Evolutionary conservation across 1,140 invertebrate genomes (phyloP).

Genomic region (Ceratosolen solmsi): DNA sequence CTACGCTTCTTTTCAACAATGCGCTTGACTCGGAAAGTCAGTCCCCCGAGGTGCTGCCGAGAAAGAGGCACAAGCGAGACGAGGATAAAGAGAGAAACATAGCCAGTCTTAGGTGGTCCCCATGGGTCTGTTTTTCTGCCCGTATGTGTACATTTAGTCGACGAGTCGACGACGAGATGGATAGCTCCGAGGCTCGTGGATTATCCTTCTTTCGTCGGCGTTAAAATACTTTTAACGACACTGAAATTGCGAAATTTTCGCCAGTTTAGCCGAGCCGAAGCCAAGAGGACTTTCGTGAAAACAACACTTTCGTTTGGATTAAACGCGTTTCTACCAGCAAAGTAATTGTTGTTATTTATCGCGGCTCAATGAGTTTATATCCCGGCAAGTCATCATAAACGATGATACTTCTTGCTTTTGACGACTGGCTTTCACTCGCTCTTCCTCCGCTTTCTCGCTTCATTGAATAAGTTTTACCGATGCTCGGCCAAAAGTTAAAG

Average conservation of each 20-base stretch:
- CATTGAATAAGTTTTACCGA: conserved; percentile 6
- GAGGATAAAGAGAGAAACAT: not conserved
- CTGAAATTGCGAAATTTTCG: conserved; percentile 34
- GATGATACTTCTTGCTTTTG: not conserved
- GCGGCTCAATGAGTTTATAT: not conserved
- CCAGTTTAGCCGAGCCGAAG: not conserved
- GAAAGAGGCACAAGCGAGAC: not conserved
- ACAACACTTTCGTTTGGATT: conserved; percentile 21
- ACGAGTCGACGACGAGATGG: conserved; percentile 12
- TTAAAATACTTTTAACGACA: conserved; percentile 38
- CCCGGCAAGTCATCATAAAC: not conserved
- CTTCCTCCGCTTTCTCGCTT: not conserved
- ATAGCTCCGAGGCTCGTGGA: conserved; percentile 12
- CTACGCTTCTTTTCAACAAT: not conserved
- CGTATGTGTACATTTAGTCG: not conserved
- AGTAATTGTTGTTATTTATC: conserved; percentile 33
- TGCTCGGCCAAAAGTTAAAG: not conserved
- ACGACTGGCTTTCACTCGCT: conserved; percentile 5
- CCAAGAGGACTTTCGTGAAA: not conserved
- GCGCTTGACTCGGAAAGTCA: conserved; percentile 16
- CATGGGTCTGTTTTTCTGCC: not conserved
- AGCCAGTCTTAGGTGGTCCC: conserved; percentile 9
- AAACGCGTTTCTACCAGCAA: not conserved
- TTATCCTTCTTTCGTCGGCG: conserved; percentile 24
- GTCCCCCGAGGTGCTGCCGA: conserved; percentile 29